A percentile compares a stretch with the other conserved stretches of the same genome.
phyloP scores from a whole-genome alignment of 2,888 invertebrate genomes.

The Drosophila phalerata region DNA sequence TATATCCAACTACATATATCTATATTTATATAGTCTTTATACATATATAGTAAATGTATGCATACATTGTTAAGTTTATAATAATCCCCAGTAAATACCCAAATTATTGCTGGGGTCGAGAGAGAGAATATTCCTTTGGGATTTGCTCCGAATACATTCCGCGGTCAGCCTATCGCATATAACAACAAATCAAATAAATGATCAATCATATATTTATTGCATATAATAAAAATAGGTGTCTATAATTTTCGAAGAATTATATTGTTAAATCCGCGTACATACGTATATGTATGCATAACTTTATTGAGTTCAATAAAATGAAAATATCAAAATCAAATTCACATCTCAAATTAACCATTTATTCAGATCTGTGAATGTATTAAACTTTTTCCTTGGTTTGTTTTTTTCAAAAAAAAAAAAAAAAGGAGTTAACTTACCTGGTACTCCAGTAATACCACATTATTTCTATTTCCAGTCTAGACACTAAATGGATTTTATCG shows the following conservation, averaged over 20 bases:
- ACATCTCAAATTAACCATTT: not conserved
- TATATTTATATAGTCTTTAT: constrained; percentile 17
- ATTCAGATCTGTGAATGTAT: not conserved
- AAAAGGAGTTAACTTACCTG: not conserved
- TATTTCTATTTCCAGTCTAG: not conserved
- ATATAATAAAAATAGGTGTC: constrained; percentile 11
- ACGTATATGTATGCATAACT: constrained; percentile 17
- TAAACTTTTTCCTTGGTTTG: too few species aligned
- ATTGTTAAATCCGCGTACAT: constrained; percentile 14
- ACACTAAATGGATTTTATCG: not conserved
- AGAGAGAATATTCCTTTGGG: constrained; percentile 6
- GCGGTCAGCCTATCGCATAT: constrained; percentile 3
- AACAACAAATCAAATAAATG: not conserved
- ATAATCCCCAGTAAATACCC: not conserved
- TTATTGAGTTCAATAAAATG: constrained; percentile 44
- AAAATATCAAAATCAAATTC: not conserved
- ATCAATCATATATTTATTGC: constrained; percentile 4
- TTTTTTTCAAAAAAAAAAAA: not conserved
- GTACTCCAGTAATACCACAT: not conserved
- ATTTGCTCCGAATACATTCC: constrained; percentile 20
- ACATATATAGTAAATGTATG: not conserved
- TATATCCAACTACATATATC: constrained; percentile 1
- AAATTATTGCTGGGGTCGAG: not conserved
- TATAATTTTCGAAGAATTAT: constrained; percentile 39
- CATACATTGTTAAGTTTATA: not conserved